Conservation (phyloP, 2,113 vertebrate species). For the Cyprinodon brontotheroides region DNA sequence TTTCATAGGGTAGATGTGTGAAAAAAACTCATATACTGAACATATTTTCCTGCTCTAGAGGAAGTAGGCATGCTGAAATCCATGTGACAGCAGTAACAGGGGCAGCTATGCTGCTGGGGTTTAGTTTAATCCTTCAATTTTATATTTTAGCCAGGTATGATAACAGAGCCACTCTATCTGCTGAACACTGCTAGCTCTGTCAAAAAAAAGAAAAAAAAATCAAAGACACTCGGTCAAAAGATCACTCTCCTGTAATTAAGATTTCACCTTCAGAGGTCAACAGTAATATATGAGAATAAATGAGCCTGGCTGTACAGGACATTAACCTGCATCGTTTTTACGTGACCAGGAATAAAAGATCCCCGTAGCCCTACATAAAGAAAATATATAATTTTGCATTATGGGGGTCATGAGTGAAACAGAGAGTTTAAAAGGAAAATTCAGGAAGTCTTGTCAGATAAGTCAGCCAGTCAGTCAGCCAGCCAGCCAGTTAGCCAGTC, state of each 20-base stretch:
- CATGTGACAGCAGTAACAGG: conserved; percentile 38
- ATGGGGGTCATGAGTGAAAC: conserved; percentile 11
- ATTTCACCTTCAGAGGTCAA: conserved; percentile 53
- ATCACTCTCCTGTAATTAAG: conserved; percentile 62
- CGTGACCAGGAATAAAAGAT: conserved; percentile 6
- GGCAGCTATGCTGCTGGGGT: conserved; percentile 38
- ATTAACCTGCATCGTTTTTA: conserved; percentile 2
- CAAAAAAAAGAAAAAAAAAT: conserved; percentile 48
- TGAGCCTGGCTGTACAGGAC: conserved; percentile 7
- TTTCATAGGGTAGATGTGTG: background rate
- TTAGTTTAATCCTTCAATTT: conserved; percentile 71
- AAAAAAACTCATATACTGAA: conserved; percentile 1
- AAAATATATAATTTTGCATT: background rate
- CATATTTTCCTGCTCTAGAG: conserved; percentile 4
- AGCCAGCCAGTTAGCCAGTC: no score
- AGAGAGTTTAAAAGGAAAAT: conserved; percentile 28
- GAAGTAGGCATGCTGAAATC: conserved; percentile 38
- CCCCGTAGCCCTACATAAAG: conserved; percentile 52
- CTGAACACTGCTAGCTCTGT: conserved; percentile 43
- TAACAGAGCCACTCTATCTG: conserved; percentile 43
- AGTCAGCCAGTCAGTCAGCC: no score
- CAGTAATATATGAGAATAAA: conserved; percentile 39
- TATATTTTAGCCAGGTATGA: conserved; percentile 45
- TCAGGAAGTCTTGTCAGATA: conserved; percentile 10
- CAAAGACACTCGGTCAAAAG: conserved; percentile 60